Conservation (phyloP, 2,797 vertebrate species). For the Cyprinodon diabolis region DNA sequence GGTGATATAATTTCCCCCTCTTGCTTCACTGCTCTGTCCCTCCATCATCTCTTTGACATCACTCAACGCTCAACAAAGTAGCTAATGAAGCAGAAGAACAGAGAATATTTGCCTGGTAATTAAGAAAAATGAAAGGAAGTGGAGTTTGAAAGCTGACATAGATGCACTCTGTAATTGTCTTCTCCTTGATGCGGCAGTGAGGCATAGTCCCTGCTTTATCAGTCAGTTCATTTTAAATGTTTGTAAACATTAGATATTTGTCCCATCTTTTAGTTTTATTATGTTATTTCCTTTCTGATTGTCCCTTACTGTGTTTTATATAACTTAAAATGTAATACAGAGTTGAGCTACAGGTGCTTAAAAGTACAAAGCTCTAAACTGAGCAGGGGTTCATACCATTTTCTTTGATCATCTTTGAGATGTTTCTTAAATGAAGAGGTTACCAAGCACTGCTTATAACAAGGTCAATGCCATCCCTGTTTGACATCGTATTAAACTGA, state of each 20-base stretch:
- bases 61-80: constrained; percentile 81
- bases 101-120: constrained; percentile 80
- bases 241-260: constrained; percentile 21
- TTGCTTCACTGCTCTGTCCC: constrained; percentile 69
- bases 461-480: not conserved
- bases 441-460: too few relatives aligned
- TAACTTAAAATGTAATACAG: not conserved
- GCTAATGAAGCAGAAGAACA: constrained; percentile 81
- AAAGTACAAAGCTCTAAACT: not conserved
- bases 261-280: constrained; percentile 14
- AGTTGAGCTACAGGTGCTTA: not conserved
- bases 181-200: constrained; percentile 62
- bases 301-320: constrained; percentile 12
- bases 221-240: constrained; percentile 28
- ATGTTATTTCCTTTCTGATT: constrained; percentile 6
- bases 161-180: constrained; percentile 76
- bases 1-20: constrained; percentile 58
- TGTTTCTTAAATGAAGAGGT: too few relatives aligned
- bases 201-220: constrained; percentile 53
- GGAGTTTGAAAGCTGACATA: constrained; percentile 74
- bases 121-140: constrained; percentile 83
- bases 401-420: too few relatives aligned
- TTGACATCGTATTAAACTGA: not conserved
- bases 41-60: constrained; percentile 80
- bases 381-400: too few relatives aligned